phyloP scores from a whole-genome alignment of 2,888 invertebrate species.

The Sarcophaga carnaria region DNA sequence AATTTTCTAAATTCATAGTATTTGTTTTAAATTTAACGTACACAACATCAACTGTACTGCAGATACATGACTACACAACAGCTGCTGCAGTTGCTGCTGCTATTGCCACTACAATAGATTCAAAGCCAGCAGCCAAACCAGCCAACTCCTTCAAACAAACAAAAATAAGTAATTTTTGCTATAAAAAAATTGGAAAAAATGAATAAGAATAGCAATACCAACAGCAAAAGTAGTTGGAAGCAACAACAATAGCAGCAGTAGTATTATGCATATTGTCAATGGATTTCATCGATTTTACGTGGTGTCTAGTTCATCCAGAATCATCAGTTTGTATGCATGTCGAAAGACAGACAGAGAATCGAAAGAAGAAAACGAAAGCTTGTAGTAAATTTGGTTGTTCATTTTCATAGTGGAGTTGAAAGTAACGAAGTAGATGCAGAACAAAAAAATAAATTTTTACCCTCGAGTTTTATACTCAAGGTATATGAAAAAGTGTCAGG shows the following conservation, averaged over 20 bases:
- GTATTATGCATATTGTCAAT: slow-evolving; percentile 44
- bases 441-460: too few relatives aligned
- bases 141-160: neutral
- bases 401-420: too few relatives aligned
- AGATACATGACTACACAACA: slow-evolving; percentile 14
- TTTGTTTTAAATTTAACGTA: slow-evolving; percentile 68
- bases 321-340: neutral
- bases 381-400: too few relatives aligned
- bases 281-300: slow-evolving; percentile 55
- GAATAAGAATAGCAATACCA: slow-evolving; percentile 22
- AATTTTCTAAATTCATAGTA: slow-evolving; percentile 60
- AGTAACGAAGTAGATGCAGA: too few relatives aligned
- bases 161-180: neutral
- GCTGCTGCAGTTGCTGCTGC: slow-evolving; percentile 21
- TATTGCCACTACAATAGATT: slow-evolving; percentile 33
- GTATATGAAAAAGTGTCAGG: neutral
- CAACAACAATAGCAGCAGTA: slow-evolving; percentile 20
- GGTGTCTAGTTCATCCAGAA: slow-evolving; percentile 23
- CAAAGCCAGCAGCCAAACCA: slow-evolving; percentile 1
- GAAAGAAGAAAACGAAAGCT: neutral
- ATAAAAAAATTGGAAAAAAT: neutral
- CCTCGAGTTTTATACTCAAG: neutral
- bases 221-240: neutral
- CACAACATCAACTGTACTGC: slow-evolving; percentile 54
- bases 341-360: neutral